Percentiles rank a stretch among this genome's conserved stretches.
phyloP scores from a whole-genome alignment of 2,888 invertebrate species.

The Epirrita christyi region DNA sequence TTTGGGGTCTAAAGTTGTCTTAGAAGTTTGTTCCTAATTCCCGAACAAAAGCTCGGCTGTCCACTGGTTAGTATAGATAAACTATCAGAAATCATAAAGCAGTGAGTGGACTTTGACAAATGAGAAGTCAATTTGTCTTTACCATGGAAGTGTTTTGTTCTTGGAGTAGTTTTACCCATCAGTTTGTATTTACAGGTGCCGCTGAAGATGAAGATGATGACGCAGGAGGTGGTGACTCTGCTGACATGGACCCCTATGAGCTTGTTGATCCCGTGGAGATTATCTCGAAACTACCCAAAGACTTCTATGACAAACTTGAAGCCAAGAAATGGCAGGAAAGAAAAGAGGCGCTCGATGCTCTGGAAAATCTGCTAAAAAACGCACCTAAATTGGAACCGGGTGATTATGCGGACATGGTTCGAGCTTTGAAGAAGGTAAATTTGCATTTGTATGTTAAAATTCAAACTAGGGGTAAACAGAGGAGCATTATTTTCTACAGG shows the following conservation, averaged over 20 bases:
- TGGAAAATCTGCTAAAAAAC: constrained; percentile 91
- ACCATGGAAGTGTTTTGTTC: too few relatives aligned
- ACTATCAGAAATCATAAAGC: too few relatives aligned
- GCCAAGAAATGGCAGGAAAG: constrained; percentile 99
- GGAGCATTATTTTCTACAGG: too few relatives aligned
- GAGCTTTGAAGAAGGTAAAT: constrained; percentile 92
- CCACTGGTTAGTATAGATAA: too few relatives aligned
- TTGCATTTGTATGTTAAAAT: too few relatives aligned
- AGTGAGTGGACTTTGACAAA: too few relatives aligned
- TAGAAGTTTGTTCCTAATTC: too few relatives aligned
- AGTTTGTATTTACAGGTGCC: constrained; percentile 50
- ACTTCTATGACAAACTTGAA: constrained; percentile 97
- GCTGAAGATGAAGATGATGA: constrained; percentile 84
- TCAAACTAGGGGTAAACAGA: too few relatives aligned
- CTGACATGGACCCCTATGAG: constrained; percentile 95
- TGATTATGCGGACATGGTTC: constrained; percentile 95
- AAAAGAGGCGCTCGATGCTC: constrained; percentile 94
- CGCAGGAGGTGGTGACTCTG: constrained; percentile 85
- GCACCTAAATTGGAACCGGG: constrained; percentile 95
- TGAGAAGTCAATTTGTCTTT: too few relatives aligned
- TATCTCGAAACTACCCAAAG: constrained; percentile 95
- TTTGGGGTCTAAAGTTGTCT: too few relatives aligned
- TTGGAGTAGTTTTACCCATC: background rate
- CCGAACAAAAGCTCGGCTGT: too few relatives aligned
- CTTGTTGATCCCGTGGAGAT: constrained; percentile 97